These are phyloP conservation scores for Acutogordius australiensis DNA, from an alignment of 2,888 invertebrate genomes.

Conservation along the genomic window DNA sequence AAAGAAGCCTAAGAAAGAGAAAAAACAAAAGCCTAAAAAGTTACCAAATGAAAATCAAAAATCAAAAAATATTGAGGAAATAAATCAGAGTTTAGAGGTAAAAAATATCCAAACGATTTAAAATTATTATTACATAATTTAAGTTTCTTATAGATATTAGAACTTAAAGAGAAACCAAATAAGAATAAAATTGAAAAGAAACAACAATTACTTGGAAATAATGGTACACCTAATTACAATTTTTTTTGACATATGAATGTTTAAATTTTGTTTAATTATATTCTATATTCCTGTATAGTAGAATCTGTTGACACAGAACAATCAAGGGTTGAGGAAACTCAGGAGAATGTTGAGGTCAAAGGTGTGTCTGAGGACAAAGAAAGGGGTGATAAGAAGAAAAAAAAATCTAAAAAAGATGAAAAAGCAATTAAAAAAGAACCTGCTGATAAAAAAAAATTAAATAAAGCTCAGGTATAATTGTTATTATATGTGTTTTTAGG, in stretches of 20 bases:
- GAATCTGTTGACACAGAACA: too few species aligned
- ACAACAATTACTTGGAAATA: too few species aligned
- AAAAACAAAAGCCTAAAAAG: not conserved
- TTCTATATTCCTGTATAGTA: too few species aligned
- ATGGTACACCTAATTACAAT: too few species aligned
- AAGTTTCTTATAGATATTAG: too few species aligned
- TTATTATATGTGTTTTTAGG: slow-evolving; percentile 10
- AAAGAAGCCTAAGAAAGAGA: not conserved
- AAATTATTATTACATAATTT: not conserved
- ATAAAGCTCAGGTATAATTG: not conserved
- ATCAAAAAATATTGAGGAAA: not conserved
- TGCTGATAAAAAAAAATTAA: slow-evolving; percentile 13
- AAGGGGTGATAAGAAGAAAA: not conserved
- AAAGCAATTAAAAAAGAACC: not conserved
- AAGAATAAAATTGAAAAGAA: too few species aligned
- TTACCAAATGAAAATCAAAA: too few species aligned
- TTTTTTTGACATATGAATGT: too few species aligned
- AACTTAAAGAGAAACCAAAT: too few species aligned
- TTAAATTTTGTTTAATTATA: too few species aligned
- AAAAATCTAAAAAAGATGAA: slow-evolving; percentile 12
- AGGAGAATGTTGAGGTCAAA: too few species aligned
- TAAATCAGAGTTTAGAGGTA: not conserved
- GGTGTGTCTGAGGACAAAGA: not conserved
- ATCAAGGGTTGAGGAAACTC: too few species aligned
- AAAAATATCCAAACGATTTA: not conserved